A percentile compares a stretch with the other conserved stretches of the same genome.
Evolutionary conservation across 2,797 vertebrate genomes (phyloP).

Genomic region (Molothrus ater): DNA sequence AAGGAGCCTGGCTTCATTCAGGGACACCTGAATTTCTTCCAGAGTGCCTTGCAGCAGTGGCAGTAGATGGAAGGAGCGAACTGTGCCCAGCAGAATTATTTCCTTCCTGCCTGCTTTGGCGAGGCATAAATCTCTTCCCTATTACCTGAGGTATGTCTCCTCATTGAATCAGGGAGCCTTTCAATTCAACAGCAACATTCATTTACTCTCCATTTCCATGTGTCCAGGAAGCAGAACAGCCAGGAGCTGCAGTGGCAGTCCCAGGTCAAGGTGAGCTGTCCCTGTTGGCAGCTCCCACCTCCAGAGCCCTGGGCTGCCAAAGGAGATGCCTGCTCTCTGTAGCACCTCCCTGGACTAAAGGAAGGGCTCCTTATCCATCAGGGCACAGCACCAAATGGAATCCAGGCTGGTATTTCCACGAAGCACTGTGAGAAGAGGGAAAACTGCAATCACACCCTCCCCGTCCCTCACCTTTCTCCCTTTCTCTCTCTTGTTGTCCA

Average conservation of each 20-base stretch:
- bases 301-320: no score
- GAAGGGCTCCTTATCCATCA: background rate
- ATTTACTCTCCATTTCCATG: background rate
- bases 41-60: background rate
- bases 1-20: background rate
- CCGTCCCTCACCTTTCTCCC: background rate
- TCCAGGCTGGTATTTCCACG: background rate
- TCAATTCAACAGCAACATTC: background rate
- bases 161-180: background rate
- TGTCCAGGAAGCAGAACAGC: background rate
- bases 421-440: background rate
- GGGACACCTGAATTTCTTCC: background rate
- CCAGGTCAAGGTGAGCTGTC: background rate
- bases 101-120: background rate
- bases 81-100: background rate
- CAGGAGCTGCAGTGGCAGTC: accelerated
- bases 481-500: background rate
- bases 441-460: background rate
- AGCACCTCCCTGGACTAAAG: background rate
- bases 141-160: background rate
- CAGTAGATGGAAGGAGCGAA: background rate
- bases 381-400: background rate
- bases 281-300: background rate
- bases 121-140: background rate
- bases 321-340: no score